phyloP scores from a whole-genome alignment of 1,140 invertebrate genomes.

The Drosophila sturtevanti region DNA sequence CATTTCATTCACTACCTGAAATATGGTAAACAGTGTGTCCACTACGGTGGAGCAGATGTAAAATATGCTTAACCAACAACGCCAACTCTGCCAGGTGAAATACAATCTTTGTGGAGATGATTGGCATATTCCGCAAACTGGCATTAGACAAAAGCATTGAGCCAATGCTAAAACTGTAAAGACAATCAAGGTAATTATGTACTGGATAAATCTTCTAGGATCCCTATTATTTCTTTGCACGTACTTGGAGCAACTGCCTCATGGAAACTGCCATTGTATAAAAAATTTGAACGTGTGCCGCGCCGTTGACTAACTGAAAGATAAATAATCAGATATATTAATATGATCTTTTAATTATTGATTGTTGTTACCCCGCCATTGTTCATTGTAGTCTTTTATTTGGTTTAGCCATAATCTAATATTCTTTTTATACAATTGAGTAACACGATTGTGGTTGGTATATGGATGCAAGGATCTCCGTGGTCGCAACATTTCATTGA shows the following conservation, averaged over 20 bases:
- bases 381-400: background rate
- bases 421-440: background rate
- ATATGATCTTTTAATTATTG: background rate
- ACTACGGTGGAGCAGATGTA: slow-evolving; percentile 40
- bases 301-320: slow-evolving; percentile 17
- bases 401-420: background rate
- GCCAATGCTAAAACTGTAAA: slow-evolving; percentile 65
- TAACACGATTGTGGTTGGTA: background rate
- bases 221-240: background rate
- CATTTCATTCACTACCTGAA: slow-evolving; percentile 34
- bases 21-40: slow-evolving; percentile 52
- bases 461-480: slow-evolving; percentile 1
- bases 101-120: slow-evolving; percentile 35
- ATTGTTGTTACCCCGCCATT: background rate
- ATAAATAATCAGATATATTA: background rate
- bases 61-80: slow-evolving; percentile 51
- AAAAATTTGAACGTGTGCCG: slow-evolving; percentile 26
- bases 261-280: slow-evolving; percentile 68
- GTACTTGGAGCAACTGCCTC: slow-evolving; percentile 65
- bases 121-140: slow-evolving; percentile 59
- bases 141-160: slow-evolving; percentile 80
- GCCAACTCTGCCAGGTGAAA: slow-evolving; percentile 62
- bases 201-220: background rate
- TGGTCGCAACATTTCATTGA: background rate
- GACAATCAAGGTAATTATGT: too few relatives aligned